Conservation (phyloP, 2,888 invertebrate species). For the Mayetiola destructor region DNA sequence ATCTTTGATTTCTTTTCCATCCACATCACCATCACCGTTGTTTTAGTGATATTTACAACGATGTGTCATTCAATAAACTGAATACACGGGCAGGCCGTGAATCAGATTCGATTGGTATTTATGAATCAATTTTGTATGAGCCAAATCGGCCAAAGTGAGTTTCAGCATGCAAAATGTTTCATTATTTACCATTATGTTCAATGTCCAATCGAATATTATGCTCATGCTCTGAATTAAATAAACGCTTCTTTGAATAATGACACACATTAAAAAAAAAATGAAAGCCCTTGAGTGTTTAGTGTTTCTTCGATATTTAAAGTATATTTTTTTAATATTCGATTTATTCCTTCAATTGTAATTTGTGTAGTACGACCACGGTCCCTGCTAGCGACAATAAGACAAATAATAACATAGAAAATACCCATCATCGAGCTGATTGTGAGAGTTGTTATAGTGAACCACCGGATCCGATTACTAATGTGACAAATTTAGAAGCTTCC, state of each 20-base stretch:
- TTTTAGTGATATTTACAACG: slow-evolving; percentile 1
- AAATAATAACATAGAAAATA: neutral
- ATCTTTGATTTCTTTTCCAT: neutral
- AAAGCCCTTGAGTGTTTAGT: too few relatives aligned
- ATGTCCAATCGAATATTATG: too few relatives aligned
- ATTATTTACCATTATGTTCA: too few relatives aligned
- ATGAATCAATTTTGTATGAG: neutral
- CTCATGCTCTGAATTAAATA: too few relatives aligned
- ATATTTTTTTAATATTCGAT: too few relatives aligned
- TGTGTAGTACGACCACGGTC: too few relatives aligned
- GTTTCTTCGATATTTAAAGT: too few relatives aligned
- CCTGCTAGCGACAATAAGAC: too few relatives aligned
- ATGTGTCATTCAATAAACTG: neutral
- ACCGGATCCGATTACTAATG: slow-evolving; percentile 18
- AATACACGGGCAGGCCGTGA: neutral
- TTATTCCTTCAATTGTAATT: too few relatives aligned
- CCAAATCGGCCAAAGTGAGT: neutral
- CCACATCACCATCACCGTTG: neutral
- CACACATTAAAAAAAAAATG: too few relatives aligned
- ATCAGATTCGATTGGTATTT: neutral
- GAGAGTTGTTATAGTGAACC: slow-evolving; percentile 14
- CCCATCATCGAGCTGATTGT: slow-evolving; percentile 11
- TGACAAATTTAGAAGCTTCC: neutral
- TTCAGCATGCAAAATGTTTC: neutral
- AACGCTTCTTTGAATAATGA: too few relatives aligned